Conservation (phyloP, 2,888 invertebrate genomes). For the Xiphydria camelus region DNA sequence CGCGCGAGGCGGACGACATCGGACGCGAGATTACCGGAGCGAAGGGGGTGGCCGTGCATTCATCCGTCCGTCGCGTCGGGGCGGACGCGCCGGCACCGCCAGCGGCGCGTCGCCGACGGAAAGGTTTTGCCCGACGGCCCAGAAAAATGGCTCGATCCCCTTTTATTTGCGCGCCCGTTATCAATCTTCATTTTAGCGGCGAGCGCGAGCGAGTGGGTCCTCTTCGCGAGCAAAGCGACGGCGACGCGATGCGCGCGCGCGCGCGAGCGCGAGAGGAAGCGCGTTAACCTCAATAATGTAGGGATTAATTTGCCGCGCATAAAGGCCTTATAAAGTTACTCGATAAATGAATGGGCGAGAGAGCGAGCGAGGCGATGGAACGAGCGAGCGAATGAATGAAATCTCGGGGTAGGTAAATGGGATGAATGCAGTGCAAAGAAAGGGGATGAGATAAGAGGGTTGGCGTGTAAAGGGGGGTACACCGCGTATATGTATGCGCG, state of each 20-base stretch:
- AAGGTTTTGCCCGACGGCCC: neutral
- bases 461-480: neutral
- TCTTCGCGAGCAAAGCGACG: too few species aligned
- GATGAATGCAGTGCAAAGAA: slow-evolving; percentile 1
- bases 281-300: slow-evolving; percentile 10
- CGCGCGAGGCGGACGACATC: too few species aligned
- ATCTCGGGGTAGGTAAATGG: slow-evolving; percentile 1
- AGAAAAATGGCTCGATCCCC: slow-evolving; percentile 1
- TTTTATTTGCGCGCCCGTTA: slow-evolving; percentile 1
- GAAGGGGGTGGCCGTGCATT: too few species aligned
- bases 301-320: slow-evolving; percentile 10
- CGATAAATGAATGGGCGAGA: slow-evolving; percentile 10
- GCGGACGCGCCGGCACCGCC: too few species aligned
- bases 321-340: slow-evolving; percentile 12
- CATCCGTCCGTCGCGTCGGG: too few species aligned
- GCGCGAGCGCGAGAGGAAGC: too few species aligned
- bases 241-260: too few species aligned
- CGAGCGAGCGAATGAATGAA: slow-evolving; percentile 9
- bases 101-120: too few species aligned
- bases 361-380: too few species aligned
- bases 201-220: too few species aligned
- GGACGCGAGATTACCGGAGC: too few species aligned
- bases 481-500: neutral
- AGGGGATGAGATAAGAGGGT: slow-evolving; percentile 1
- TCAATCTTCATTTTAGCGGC: slow-evolving; percentile 3